Evolutionary conservation across 1,140 invertebrate genomes (phyloP), one percentile per base, ranked within the genome.

Genomic region (Papilio dardanus): DNA sequence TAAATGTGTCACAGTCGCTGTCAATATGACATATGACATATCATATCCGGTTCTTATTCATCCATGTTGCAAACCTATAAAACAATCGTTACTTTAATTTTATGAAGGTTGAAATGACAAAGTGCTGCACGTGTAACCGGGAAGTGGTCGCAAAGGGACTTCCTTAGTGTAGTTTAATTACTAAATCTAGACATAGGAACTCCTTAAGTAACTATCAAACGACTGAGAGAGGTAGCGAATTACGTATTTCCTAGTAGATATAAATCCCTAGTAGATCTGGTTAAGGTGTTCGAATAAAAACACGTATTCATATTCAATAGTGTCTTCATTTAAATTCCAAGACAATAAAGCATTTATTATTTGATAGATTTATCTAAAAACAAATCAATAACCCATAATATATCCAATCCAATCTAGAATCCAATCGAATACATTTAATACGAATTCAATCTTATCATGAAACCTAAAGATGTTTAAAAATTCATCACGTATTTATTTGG

Each of bases 401-500:
- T 12, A 30, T 21, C 19, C 6, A 30, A 62, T 6, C 12, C 0
- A 62, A 28, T 21, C 54, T 28, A 3, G 12, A 62, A 62, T 62
- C 54, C 54, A 62, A 62, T 62, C 54, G 8, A 4, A 28, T 14
- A 28, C 24, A 14, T 62, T 28, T 62, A 28, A 62, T 28, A 62
- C 54, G 24, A 62, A 62, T 28, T 30, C 54, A 62, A 62, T 62
- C 24, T 14, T 12, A 62, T 62, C 50, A 21, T 24, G 24, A 62
- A 62, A 28, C 54, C 24, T 28, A 28, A 62, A 28, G 54, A 62
- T 62, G 54, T 62, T 62, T 62, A 62, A 62, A 62, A 28, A 28
- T 62, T 28, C 54, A 62, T 62, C 54, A 62, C 54, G 24, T 62
- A 62, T 14, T 28, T 28, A 62, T 62, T 62, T 62, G 12, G 54